These are phyloP conservation scores for Trichogramma pretiosum DNA, from an alignment of 1,140 invertebrate genomes.

Conservation along the genomic window DNA sequence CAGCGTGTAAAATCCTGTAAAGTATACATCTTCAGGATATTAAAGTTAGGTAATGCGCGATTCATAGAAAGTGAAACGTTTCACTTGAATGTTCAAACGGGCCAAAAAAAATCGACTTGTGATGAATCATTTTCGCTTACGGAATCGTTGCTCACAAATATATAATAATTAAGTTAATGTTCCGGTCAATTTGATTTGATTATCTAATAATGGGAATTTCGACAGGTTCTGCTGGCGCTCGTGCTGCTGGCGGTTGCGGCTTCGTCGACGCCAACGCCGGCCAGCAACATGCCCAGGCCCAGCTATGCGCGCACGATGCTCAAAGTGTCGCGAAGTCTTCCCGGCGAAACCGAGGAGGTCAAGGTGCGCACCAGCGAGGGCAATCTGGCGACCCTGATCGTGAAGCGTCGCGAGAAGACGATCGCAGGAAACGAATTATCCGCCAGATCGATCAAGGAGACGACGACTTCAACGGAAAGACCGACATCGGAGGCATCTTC, in stretches of 20 bases:
- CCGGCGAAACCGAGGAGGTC: slow-evolving; percentile 63
- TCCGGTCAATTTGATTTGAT: too few species aligned
- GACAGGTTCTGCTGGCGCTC: slow-evolving; percentile 23
- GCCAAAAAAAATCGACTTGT: too few species aligned
- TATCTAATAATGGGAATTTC: too few species aligned
- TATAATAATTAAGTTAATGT: too few species aligned
- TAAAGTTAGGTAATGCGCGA: too few species aligned
- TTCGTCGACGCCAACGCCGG: neutral
- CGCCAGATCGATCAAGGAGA: neutral
- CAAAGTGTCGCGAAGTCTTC: slow-evolving; percentile 66
- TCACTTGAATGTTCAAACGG: too few species aligned
- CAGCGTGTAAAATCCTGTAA: too few species aligned
- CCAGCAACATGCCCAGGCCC: slow-evolving; percentile 37
- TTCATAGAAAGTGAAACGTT: too few species aligned
- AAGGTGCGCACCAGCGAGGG: slow-evolving; percentile 66
- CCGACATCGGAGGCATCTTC: neutral
- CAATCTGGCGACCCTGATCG: slow-evolving; percentile 63
- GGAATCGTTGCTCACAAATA: too few species aligned
- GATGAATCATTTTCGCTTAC: too few species aligned
- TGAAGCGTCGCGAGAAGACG: slow-evolving; percentile 58
- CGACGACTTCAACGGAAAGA: neutral
- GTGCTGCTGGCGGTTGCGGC: slow-evolving; percentile 9
- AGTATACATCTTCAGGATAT: too few species aligned
- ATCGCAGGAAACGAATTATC: neutral
- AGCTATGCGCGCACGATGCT: slow-evolving; percentile 60